phyloP scores from a whole-genome alignment of 2,113 vertebrate species.

The Gasterosteus nipponicus region DNA sequence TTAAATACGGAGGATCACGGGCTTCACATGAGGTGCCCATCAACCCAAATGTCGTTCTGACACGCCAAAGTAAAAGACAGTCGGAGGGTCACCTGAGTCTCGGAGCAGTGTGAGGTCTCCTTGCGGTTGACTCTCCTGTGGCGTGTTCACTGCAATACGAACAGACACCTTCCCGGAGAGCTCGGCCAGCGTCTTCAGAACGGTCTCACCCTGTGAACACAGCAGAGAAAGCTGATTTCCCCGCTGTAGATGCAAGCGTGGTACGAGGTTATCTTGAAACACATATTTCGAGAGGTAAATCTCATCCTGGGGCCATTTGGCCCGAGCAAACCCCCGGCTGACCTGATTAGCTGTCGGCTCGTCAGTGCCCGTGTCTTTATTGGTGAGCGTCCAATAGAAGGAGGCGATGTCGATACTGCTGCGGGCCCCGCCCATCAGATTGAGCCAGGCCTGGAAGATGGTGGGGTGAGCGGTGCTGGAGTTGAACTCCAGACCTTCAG shows the following conservation, averaged over 20 bases:
- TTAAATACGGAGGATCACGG: not conserved
- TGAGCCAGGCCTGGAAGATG: slow-evolving; percentile 85
- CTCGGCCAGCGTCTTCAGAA: slow-evolving; percentile 80
- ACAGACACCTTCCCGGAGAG: slow-evolving; percentile 80
- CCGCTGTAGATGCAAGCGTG: not conserved
- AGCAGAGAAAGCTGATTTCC: not conserved
- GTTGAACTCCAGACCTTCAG: slow-evolving; percentile 85
- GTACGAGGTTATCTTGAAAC: not conserved
- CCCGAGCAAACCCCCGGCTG: slow-evolving; percentile 5
- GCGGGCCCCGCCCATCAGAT: slow-evolving; percentile 78
- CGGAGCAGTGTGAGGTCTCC: slow-evolving; percentile 79
- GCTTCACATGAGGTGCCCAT: not conserved
- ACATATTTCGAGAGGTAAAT: not conserved
- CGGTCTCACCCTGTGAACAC: slow-evolving; percentile 81
- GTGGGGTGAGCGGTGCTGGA: slow-evolving; percentile 77
- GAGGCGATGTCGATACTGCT: slow-evolving; percentile 90
- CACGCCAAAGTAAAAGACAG: not conserved
- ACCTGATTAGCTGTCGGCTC: slow-evolving; percentile 88
- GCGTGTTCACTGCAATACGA: slow-evolving; percentile 84
- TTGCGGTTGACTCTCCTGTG: slow-evolving; percentile 22
- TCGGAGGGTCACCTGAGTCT: slow-evolving; percentile 79
- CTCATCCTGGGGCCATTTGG: not conserved
- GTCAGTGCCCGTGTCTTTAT: slow-evolving; percentile 83
- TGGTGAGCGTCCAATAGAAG: slow-evolving; percentile 95
- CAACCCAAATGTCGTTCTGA: not conserved